Evolutionary conservation across 2,888 invertebrate species (phyloP), one percentile per base, ranked within the genome.

Genomic region (Callimorpha dominula): DNA sequence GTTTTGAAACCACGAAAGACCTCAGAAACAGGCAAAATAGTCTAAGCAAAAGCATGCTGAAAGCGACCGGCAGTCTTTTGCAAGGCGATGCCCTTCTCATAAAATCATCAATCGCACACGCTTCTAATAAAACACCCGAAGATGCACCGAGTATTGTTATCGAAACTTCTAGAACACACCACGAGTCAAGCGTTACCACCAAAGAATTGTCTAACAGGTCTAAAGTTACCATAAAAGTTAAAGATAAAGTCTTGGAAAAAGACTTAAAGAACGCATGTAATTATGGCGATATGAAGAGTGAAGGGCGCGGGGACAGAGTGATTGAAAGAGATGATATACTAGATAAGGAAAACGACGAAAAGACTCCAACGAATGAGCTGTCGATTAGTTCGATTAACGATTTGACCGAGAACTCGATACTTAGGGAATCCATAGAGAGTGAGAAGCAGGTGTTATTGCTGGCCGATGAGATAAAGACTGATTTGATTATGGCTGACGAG

Each of bases 301-400:
- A 92, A 76, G 81, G 83, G 1, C 90, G 91, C 9, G 86, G 84
- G 52, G 93, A 93, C 57, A 93, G 88, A 85, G 62, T 81, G 4
- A 76, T 83, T 20, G 92, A 93, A 57, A 88, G 86, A 75, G 93
- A 93, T 20, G 94, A 93, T 74, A 74, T 85, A 7, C 77, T 88
- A 73, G 93, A 94, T 65, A 94, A 91, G 79, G 94, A 93, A 70
- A 75, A 84, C 66, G 93, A 92, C 77, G 93, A 95, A 78, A 94
- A 96, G 79, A 96, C 96, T 3, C 95, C 96, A n/a, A 96, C 95
- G 1, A 96, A 96, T 69, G 96, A 96, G 81, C 86, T 95, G 70
- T 95, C 96, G 60, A 89, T 95, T 74, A 94, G 94, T 85, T 96
- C 95, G 14, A 92, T 95, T 64, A 95, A 95, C 76, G 96, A 96